Percentiles rank a stretch among this genome's conserved stretches.
Conservation (phyloP, 2,113 vertebrate genomes). For the Orthochromis indermauri region DNA sequence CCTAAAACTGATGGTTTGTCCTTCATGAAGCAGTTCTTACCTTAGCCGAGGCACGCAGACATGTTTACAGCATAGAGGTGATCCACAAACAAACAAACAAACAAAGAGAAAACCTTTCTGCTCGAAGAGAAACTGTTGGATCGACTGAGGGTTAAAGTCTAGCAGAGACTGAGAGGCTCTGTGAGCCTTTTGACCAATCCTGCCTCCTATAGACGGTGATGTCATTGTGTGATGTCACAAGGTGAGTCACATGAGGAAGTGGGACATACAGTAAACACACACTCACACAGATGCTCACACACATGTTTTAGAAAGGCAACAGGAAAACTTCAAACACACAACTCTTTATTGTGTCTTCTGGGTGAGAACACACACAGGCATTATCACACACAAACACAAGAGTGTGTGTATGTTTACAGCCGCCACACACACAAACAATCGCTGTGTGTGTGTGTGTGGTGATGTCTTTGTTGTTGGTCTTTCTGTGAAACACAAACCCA, state of each 20-base stretch:
- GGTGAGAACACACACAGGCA: background rate
- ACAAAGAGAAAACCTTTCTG: background rate
- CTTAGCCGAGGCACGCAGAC: background rate
- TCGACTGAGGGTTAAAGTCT: background rate
- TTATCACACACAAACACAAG: background rate
- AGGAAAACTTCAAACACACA: background rate
- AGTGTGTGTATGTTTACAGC: background rate
- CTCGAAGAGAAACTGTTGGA: background rate
- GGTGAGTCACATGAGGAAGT: constrained; percentile 49
- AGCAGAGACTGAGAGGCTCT: background rate
- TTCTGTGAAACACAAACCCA: background rate
- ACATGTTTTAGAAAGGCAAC: background rate
- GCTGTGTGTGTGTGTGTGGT: background rate
- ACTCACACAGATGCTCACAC: background rate
- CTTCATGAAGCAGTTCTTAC: background rate
- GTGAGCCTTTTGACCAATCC: background rate
- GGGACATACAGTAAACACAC: background rate
- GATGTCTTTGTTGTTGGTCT: background rate
- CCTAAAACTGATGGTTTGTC: background rate
- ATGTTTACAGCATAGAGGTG: background rate
- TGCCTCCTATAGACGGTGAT: background rate
- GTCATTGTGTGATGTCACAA: constrained; percentile 35
- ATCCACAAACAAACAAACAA: background rate
- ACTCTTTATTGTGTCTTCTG: background rate
- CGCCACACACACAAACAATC: background rate